These are phyloP conservation scores for Mus pahari DNA, from an alignment of 2,113 vertebrate species.

Conservation along the genomic window DNA sequence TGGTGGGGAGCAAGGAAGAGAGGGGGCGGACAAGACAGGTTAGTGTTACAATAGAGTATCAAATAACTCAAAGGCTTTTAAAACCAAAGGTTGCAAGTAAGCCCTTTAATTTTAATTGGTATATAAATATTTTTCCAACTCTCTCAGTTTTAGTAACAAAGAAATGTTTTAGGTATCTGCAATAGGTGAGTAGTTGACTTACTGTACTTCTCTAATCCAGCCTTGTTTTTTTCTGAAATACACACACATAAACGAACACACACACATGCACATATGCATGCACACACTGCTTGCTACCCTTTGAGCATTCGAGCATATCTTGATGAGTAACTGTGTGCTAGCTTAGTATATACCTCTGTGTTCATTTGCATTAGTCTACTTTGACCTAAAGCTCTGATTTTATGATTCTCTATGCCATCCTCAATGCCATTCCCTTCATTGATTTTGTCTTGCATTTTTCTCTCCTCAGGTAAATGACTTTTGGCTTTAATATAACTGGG, in stretches of 20 bases:
- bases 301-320: no score
- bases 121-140: neutral
- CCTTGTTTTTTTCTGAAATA: neutral
- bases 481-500: neutral
- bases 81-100: neutral
- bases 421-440: neutral
- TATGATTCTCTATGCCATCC: neutral
- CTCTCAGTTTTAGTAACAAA: neutral
- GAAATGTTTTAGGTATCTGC: neutral
- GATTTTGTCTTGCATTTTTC: conserved; percentile 3
- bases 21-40: neutral
- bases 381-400: neutral
- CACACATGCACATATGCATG: neutral
- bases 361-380: neutral
- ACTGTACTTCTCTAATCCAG: neutral
- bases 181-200: neutral
- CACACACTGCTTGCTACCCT: neutral
- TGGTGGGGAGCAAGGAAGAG: neutral
- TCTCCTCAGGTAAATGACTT: neutral
- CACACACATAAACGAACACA: neutral
- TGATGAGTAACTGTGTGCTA: neutral
- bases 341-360: neutral
- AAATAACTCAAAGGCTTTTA: conserved; percentile 5
- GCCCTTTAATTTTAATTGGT: neutral
- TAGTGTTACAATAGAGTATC: neutral